Conservation (phyloP, 2,113 vertebrate genomes). For the Terrapene triunguis region DNA sequence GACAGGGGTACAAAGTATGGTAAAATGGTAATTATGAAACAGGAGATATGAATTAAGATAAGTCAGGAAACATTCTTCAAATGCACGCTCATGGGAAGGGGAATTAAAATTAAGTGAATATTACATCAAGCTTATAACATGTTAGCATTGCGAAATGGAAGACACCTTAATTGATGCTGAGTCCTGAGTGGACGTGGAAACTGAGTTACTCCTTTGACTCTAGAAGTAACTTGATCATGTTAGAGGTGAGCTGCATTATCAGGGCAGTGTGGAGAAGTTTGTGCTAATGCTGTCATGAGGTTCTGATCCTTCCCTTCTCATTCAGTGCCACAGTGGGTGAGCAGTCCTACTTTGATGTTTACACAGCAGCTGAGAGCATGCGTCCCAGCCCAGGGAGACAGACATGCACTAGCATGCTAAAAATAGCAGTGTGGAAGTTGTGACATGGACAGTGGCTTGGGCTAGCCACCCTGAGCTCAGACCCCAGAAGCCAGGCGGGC, state of each 20-base stretch:
- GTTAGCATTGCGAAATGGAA: slow-evolving; percentile 29
- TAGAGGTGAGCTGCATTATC: neutral
- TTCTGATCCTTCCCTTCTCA: neutral
- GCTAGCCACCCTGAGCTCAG: neutral
- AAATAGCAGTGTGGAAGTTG: neutral
- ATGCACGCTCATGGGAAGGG: slow-evolving; percentile 6
- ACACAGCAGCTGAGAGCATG: no score
- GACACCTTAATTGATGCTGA: slow-evolving; percentile 43
- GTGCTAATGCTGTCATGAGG: neutral
- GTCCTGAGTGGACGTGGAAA: slow-evolving; percentile 19
- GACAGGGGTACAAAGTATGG: slow-evolving; percentile 69
- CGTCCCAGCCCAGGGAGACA: neutral
- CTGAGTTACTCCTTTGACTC: neutral
- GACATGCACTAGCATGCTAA: neutral
- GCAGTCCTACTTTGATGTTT: rapidly evolving
- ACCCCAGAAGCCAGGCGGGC: neutral
- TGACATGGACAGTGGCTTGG: no score
- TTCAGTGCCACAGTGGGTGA: neutral
- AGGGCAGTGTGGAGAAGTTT: neutral
- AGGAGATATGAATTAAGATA: slow-evolving; percentile 76
- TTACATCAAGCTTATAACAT: slow-evolving; percentile 25
- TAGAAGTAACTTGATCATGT: neutral
- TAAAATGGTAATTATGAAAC: slow-evolving; percentile 79
- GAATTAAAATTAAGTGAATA: slow-evolving; percentile 44
- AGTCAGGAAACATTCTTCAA: slow-evolving; percentile 61